These are phyloP conservation scores for Nomada hirtipes DNA, from an alignment of 2,888 invertebrate species.

Conservation along the genomic window DNA sequence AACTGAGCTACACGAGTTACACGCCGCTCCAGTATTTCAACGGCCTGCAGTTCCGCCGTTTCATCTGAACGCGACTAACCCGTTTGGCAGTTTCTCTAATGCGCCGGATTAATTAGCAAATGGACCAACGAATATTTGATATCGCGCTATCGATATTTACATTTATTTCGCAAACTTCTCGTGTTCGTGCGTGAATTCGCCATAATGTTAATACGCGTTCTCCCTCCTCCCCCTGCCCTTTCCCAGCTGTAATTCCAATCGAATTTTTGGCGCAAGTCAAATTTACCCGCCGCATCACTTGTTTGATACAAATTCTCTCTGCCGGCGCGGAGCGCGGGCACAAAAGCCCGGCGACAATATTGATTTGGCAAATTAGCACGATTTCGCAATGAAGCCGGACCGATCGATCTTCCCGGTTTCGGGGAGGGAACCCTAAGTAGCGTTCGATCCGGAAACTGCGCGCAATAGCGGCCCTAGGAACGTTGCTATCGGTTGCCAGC, in stretches of 20 bases:
- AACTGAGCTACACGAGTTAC: constrained; percentile 63
- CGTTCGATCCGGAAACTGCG: background rate
- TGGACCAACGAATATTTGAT: constrained; percentile 80
- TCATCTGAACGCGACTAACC: constrained; percentile 29
- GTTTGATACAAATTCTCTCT: background rate
- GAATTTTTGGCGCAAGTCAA: constrained; percentile 25
- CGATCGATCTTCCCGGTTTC: background rate
- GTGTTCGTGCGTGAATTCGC: constrained; percentile 13
- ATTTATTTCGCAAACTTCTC: constrained; percentile 51
- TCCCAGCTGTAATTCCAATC: constrained; percentile 12
- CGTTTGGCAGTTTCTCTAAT: constrained; percentile 75
- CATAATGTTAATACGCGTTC: constrained; percentile 11
- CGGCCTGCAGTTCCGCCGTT: constrained; percentile 31
- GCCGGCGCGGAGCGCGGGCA: too few relatives aligned
- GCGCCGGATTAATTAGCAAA: constrained; percentile 81
- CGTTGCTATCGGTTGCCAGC: constrained; percentile 24
- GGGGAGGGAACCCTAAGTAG: background rate
- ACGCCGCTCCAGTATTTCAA: background rate
- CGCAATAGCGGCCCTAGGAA: background rate
- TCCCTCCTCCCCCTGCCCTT: background rate
- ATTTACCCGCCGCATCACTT: background rate
- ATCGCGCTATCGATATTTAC: constrained; percentile 51
- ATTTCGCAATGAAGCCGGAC: constrained; percentile 1
- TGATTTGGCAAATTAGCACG: constrained; percentile 22
- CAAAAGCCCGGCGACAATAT: constrained; percentile 8